Percentiles rank a stretch among this genome's conserved stretches.
These are phyloP conservation scores for Nemotelus pantherinus DNA, from an alignment of 2,888 invertebrate species.

Conservation along the genomic window DNA sequence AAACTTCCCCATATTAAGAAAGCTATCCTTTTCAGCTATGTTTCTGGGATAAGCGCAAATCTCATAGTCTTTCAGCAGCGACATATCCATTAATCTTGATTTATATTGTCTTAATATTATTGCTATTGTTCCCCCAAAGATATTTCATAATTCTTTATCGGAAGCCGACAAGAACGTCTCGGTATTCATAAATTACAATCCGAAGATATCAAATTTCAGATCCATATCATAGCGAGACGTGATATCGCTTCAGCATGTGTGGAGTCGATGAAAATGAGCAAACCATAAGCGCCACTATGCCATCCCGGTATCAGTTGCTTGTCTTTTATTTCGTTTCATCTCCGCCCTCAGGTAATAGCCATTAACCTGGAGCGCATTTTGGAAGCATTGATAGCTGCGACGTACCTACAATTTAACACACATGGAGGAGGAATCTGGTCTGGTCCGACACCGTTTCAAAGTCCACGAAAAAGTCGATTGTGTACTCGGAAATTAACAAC, in stretches of 20 bases:
- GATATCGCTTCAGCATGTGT: conserved; percentile 18
- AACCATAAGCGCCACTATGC: conserved; percentile 21
- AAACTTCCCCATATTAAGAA: no score
- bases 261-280: conserved; percentile 5
- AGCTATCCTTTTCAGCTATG: no score
- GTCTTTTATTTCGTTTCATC: conserved; percentile 39
- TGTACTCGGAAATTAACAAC: conserved; percentile 43
- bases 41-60: no score
- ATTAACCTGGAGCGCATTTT: conserved; percentile 41
- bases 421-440: conserved; percentile 3
- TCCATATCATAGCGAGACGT: conserved; percentile 41
- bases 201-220: conserved; percentile 43
- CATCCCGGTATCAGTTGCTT: conserved; percentile 2
- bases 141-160: neutral
- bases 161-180: conserved; percentile 27
- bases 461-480: conserved; percentile 40
- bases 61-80: no score
- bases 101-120: no score
- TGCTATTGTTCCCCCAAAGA: neutral
- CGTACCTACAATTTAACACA: conserved; percentile 8
- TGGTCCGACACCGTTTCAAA: conserved; percentile 6
- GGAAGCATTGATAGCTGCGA: conserved; percentile 42
- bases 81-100: no score
- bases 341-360: conserved; percentile 42
- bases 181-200: conserved; percentile 40